Conservation (phyloP, 92 coral and sea anemone species). For the Porites cylindrica region DNA sequence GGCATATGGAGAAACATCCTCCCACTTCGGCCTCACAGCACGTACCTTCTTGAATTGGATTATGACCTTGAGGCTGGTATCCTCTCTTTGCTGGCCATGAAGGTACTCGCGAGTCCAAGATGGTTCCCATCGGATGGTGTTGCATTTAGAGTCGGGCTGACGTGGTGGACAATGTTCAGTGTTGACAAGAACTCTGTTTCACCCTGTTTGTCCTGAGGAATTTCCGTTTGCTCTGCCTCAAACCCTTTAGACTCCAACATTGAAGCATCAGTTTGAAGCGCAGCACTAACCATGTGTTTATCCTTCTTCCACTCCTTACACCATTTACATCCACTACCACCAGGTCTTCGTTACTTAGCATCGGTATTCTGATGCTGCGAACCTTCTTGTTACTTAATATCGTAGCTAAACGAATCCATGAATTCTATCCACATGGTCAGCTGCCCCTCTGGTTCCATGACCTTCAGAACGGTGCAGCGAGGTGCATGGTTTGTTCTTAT, state of each 20-base stretch:
- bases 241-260: too few relatives aligned
- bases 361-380: too few relatives aligned
- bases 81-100: slow-evolving; percentile 36
- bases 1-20: slow-evolving; percentile 1
- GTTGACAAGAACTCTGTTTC: not conserved
- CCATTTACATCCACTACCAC: too few relatives aligned
- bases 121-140: not conserved
- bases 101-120: slow-evolving; percentile 50
- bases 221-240: too few relatives aligned
- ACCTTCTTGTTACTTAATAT: too few relatives aligned
- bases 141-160: not conserved
- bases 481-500: slow-evolving; percentile 57
- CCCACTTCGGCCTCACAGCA: not conserved
- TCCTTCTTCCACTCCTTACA: too few relatives aligned
- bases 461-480: slow-evolving; percentile 29
- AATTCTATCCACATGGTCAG: not conserved
- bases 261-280: too few relatives aligned
- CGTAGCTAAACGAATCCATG: too few relatives aligned
- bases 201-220: not conserved
- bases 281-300: too few relatives aligned
- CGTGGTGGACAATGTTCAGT: slow-evolving; percentile 2
- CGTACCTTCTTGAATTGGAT: not conserved
- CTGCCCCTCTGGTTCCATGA: slow-evolving; percentile 37
- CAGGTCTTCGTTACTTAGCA: too few relatives aligned
- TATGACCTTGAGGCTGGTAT: slow-evolving; percentile 43